Percentiles rank a stretch among this genome's conserved stretches.
Conservation (phyloP, 2,113 vertebrate genomes). For the Calidris pugnax region DNA sequence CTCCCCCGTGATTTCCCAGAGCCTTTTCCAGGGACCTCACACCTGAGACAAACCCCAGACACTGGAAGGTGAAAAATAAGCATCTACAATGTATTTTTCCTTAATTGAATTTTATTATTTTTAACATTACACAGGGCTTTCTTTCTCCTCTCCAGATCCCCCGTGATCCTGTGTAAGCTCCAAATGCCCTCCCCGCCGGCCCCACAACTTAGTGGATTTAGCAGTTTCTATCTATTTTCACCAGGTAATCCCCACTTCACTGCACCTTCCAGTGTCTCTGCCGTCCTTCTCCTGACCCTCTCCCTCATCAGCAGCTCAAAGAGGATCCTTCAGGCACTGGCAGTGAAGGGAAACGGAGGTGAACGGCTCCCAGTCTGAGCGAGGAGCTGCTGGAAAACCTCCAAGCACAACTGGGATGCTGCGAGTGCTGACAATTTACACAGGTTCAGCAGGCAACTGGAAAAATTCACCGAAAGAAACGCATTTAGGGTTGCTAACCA, state of each 20-base stretch:
- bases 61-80: background rate
- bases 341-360: background rate
- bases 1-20: background rate
- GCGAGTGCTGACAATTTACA: background rate
- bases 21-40: background rate
- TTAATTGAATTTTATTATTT: background rate
- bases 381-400: background rate
- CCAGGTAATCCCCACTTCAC: background rate
- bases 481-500: background rate
- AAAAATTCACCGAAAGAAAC: background rate
- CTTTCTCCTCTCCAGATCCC: background rate
- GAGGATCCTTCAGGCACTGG: background rate
- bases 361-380: background rate
- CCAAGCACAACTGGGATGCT: background rate
- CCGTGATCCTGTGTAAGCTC: background rate
- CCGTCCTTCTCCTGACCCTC: background rate
- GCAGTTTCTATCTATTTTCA: background rate
- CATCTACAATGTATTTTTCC: background rate
- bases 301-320: background rate
- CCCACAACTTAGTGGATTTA: background rate
- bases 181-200: rapidly evolving
- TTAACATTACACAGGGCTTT: background rate
- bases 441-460: background rate
- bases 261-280: background rate
- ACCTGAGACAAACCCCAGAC: background rate